A percentile compares a stretch with the other conserved stretches of the same genome.
Evolutionary conservation across 2,888 invertebrate genomes (phyloP).

Genomic region (Agrotis clavis): DNA sequence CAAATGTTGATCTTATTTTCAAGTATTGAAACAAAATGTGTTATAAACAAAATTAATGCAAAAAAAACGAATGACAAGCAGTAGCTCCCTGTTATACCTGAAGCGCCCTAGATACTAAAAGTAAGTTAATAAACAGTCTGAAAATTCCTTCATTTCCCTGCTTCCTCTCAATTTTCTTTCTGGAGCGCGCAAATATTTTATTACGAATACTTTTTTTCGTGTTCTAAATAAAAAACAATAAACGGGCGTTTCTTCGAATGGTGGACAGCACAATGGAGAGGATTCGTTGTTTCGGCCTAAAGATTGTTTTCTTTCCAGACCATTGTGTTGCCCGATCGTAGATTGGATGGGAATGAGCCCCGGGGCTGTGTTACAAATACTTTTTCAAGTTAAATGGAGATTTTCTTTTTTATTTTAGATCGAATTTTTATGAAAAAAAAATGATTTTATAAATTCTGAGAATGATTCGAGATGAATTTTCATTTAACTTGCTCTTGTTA

Average conservation of each 20-base stretch:
- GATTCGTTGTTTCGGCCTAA: constrained; percentile 74
- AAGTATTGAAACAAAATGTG: constrained; percentile 6
- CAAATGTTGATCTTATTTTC: constrained; percentile 22
- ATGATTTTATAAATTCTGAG: neutral
- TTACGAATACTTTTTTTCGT: constrained; percentile 62
- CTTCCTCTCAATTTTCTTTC: constrained; percentile 64
- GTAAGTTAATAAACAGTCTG: constrained; percentile 50
- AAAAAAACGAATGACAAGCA: constrained; percentile 5
- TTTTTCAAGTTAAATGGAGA: constrained; percentile 46
- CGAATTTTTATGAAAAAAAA: constrained; percentile 5
- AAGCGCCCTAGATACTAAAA: constrained; percentile 34
- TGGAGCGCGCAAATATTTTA: constrained; percentile 60
- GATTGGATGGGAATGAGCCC: constrained; percentile 80
- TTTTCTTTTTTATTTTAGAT: constrained; percentile 27
- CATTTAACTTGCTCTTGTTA: neutral
- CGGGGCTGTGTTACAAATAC: constrained; percentile 66
- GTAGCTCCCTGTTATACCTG: constrained; percentile 18
- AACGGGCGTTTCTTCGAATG: constrained; percentile 59
- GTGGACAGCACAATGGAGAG: constrained; percentile 62
- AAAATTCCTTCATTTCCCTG: constrained; percentile 42
- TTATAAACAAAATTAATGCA: constrained; percentile 20
- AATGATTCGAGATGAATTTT: neutral
- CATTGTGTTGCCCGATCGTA: constrained; percentile 79
- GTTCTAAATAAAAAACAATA: constrained; percentile 76
- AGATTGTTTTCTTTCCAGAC: constrained; percentile 84